A percentile compares a stretch with the other conserved stretches of the same genome.
phyloP scores from a whole-genome alignment of 2,888 invertebrate genomes.

The Peribatodes rhomboidaria region DNA sequence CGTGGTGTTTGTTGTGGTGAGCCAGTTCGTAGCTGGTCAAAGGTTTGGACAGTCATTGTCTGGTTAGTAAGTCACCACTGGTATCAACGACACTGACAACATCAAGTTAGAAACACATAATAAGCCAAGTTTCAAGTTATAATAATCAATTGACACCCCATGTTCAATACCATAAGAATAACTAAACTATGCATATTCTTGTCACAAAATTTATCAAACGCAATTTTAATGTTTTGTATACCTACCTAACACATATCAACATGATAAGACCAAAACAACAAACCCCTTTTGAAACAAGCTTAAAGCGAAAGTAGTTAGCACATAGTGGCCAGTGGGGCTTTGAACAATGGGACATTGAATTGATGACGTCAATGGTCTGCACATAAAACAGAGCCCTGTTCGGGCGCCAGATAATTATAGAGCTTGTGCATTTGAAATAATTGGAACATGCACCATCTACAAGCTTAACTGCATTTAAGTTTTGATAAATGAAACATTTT shows the following conservation, averaged over 20 bases:
- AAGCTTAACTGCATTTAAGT: not conserved
- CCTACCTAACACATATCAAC: not conserved
- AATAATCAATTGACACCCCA: no score
- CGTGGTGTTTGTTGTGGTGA: slow-evolving; percentile 17
- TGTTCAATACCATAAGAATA: no score
- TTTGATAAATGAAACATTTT: no score
- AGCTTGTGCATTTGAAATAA: slow-evolving; percentile 2
- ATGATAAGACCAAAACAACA: not conserved
- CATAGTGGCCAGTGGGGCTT: slow-evolving; percentile 1
- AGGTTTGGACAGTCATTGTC: slow-evolving; percentile 16
- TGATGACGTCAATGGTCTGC: slow-evolving; percentile 43
- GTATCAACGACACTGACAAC: no score
- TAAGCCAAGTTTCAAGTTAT: no score
- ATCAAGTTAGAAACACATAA: no score
- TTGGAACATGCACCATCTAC: not conserved
- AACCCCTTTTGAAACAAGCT: slow-evolving; percentile 20
- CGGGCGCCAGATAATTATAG: slow-evolving; percentile 18
- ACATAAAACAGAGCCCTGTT: slow-evolving; percentile 23
- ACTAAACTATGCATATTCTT: no score
- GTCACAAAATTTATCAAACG: no score
- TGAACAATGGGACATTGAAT: slow-evolving; percentile 40
- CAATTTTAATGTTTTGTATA: no score
- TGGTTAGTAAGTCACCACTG: not conserved
- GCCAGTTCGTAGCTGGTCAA: slow-evolving; percentile 14
- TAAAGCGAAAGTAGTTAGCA: slow-evolving; percentile 39